Evolutionary conservation across 2,888 invertebrate species (phyloP).

Genomic region (Willowsia nigromaculata): DNA sequence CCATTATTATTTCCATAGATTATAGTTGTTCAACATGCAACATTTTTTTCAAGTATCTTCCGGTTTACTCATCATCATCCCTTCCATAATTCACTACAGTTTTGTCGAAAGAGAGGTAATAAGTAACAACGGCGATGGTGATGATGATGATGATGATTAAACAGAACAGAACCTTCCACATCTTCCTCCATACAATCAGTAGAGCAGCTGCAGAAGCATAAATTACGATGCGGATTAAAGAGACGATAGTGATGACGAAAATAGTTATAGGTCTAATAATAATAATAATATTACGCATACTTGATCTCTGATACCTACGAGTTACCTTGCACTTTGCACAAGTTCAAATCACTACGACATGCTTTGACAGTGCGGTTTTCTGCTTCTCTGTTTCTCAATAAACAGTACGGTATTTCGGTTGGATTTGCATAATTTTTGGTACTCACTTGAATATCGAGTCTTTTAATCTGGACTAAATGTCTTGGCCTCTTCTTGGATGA

Average conservation of each 20-base stretch:
- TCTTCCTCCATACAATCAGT: slow-evolving; percentile 1
- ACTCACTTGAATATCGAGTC: not conserved
- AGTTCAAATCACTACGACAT: slow-evolving; percentile 36
- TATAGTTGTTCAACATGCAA: slow-evolving; percentile 66
- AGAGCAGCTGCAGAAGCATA: not conserved
- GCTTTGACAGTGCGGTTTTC: not conserved
- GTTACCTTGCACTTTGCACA: slow-evolving; percentile 62
- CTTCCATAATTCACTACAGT: slow-evolving; percentile 42
- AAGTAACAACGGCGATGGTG: not conserved
- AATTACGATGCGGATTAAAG: slow-evolving; percentile 22
- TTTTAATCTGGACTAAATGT: slow-evolving; percentile 1
- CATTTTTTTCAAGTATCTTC: slow-evolving; percentile 72
- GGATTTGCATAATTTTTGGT: slow-evolving; percentile 13
- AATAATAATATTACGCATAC: slow-evolving; percentile 20
- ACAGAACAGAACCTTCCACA: slow-evolving; percentile 53
- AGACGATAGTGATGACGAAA: not conserved
- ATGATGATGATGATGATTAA: not conserved
- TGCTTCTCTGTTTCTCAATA: not conserved
- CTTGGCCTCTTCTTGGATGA: not conserved
- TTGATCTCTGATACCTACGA: not conserved
- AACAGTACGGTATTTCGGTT: not conserved
- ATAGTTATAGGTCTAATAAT: not conserved
- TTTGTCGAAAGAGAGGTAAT: slow-evolving; percentile 22
- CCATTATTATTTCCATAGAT: slow-evolving; percentile 52
- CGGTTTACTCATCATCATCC: slow-evolving; percentile 67